These are phyloP conservation scores for Frankliniella fusca DNA, from an alignment of 2,888 invertebrate species.

Conservation along the genomic window DNA sequence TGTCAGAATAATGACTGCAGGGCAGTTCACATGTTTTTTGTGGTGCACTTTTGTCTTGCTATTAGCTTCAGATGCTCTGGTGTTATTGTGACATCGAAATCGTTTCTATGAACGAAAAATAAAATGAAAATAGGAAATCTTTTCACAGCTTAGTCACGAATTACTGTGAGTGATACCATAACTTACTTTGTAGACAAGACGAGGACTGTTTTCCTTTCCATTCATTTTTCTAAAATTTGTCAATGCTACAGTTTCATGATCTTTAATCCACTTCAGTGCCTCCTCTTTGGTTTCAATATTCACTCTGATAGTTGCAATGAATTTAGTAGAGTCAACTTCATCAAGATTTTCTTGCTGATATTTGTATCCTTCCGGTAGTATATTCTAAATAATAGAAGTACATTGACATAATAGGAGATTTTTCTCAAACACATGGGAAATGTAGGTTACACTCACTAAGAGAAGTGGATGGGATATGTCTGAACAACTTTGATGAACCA, in stretches of 20 bases:
- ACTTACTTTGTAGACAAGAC: neutral
- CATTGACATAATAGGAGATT: too few species aligned
- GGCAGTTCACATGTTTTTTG: slow-evolving; percentile 14
- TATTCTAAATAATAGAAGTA: neutral
- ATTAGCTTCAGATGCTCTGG: slow-evolving; percentile 11
- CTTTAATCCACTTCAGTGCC: slow-evolving; percentile 4
- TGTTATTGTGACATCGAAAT: slow-evolving; percentile 6
- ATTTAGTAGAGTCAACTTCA: neutral
- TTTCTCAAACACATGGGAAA: too few species aligned
- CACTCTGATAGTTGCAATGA: neutral
- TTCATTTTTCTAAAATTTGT: neutral
- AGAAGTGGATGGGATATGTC: too few species aligned
- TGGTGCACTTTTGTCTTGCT: neutral
- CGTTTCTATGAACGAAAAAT: neutral
- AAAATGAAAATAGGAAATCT: neutral
- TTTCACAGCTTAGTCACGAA: neutral
- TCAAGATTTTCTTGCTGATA: neutral
- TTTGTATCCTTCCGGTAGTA: neutral
- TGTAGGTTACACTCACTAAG: too few species aligned
- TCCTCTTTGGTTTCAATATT: slow-evolving; percentile 6
- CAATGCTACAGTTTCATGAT: neutral
- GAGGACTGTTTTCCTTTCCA: neutral
- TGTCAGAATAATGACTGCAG: neutral
- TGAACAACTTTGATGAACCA: too few species aligned
- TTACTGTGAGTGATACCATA: neutral